These are phyloP conservation scores for Atractosteus spatula DNA, from an alignment of 2,113 vertebrate genomes.

Conservation along the genomic window DNA sequence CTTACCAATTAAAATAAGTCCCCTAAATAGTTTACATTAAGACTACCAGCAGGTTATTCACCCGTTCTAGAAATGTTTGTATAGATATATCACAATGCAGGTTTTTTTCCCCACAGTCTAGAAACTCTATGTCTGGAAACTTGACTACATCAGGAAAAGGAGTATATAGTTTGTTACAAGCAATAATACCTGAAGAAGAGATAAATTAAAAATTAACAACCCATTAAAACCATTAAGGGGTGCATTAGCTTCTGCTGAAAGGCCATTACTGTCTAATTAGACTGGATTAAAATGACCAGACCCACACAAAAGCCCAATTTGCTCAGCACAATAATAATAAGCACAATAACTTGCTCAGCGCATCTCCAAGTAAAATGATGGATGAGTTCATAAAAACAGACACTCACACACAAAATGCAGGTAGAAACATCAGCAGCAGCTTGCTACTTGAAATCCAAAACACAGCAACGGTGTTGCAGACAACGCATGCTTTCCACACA, in stretches of 20 bases:
- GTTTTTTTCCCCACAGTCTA: background rate
- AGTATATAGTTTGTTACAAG: background rate
- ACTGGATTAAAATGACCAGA: background rate
- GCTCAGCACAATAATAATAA: background rate
- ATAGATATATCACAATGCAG: background rate
- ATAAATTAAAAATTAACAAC: conserved; percentile 12
- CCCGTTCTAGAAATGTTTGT: no score
- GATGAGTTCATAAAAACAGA: background rate
- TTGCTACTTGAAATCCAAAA: no score
- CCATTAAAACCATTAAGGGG: conserved; percentile 13
- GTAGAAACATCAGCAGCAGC: background rate
- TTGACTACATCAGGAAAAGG: background rate
- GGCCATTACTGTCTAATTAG: conserved; percentile 13
- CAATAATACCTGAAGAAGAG: background rate
- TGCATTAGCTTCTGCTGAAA: conserved; percentile 13
- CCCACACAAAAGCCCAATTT: conserved; percentile 11
- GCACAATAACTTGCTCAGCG: background rate
- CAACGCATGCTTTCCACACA: background rate
- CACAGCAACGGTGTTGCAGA: no score
- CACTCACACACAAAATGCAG: background rate
- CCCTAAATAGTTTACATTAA: no score
- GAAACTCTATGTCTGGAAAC: background rate
- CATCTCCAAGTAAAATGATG: background rate
- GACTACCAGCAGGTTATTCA: no score
- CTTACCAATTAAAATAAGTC: no score